phyloP scores from a whole-genome alignment of 2,113 vertebrate species.

The Pongo abelii region DNA sequence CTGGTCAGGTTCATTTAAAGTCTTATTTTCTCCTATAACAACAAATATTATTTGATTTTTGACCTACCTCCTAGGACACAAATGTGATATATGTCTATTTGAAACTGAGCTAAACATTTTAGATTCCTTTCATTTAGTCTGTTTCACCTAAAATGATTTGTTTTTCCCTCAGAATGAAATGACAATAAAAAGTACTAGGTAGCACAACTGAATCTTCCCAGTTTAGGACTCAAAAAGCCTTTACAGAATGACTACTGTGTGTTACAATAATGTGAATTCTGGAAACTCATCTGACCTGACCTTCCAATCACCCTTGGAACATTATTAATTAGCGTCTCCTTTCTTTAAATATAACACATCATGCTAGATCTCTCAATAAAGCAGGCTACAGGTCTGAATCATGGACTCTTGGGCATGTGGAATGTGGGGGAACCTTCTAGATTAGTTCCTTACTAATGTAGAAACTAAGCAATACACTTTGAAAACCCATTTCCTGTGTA shows the following conservation, averaged over 20 bases:
- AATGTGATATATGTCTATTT: neutral
- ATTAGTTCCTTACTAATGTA: neutral
- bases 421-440: neutral
- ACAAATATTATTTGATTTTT: neutral
- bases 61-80: neutral
- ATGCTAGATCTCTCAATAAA: neutral
- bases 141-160: neutral
- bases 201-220: neutral
- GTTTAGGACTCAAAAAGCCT: neutral
- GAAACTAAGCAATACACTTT: neutral
- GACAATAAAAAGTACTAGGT: neutral
- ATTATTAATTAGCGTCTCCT: neutral
- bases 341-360: neutral
- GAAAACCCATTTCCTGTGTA: neutral
- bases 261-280: fast-evolving
- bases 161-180: neutral
- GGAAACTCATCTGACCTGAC: neutral
- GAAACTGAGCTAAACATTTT: neutral
- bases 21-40: neutral
- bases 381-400: neutral
- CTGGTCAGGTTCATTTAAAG: neutral
- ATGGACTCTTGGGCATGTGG: neutral
- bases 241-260: neutral
- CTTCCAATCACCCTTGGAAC: neutral
- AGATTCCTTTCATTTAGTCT: neutral